Evolutionary conservation across 2,888 invertebrate genomes (phyloP).

Genomic region (Blomia tropicalis): DNA sequence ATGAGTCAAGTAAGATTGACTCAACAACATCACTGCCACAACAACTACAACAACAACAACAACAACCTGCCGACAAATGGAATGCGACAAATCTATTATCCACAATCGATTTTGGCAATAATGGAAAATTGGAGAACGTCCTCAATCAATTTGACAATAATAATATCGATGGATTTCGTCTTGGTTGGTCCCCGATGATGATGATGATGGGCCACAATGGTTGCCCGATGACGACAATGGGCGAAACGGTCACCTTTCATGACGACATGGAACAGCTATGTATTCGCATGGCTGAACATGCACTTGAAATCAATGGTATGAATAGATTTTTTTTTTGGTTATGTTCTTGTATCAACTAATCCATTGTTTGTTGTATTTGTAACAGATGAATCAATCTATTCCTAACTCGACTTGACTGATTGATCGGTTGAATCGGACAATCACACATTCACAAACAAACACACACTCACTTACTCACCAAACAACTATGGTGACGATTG

Average conservation of each 20-base stretch:
- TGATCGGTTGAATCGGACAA: no score
- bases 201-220: background rate
- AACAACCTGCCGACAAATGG: background rate
- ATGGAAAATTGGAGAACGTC: background rate
- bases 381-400: slow-evolving; percentile 5
- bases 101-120: background rate
- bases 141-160: background rate
- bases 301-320: slow-evolving; percentile 11
- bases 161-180: no score
- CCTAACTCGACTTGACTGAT: background rate
- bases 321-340: no score
- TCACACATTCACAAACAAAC: no score
- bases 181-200: no score
- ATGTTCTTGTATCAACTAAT: no score
- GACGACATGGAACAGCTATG: slow-evolving; percentile 14
- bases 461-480: no score
- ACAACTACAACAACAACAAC: no score
- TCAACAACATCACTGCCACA: no score
- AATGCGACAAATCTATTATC: background rate
- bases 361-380: no score
- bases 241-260: background rate
- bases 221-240: background rate
- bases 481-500: no score
- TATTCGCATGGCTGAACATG: slow-evolving; percentile 18
- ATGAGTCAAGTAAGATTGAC: background rate